Evolutionary conservation across 2,797 vertebrate genomes (phyloP).

Genomic region (Columba guinea): DNA sequence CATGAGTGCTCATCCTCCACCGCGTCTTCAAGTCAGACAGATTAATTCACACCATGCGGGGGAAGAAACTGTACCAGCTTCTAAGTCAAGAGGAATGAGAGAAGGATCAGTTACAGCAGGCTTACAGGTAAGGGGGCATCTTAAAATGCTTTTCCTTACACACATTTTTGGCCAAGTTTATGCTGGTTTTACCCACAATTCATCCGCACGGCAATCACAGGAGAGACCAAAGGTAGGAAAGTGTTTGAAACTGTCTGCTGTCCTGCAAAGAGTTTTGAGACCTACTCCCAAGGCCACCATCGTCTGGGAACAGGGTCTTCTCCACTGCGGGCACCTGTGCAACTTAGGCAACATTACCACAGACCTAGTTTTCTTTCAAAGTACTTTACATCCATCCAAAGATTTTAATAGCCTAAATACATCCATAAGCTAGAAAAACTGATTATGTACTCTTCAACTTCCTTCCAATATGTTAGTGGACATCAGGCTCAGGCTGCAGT

Average conservation of each 20-base stretch:
- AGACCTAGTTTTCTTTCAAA: neutral
- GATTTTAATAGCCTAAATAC: neutral
- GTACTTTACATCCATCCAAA: neutral
- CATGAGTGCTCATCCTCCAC: neutral
- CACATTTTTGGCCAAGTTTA: neutral
- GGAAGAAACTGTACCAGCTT: neutral
- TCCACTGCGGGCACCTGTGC: neutral
- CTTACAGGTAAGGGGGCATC: neutral
- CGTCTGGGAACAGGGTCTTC: neutral
- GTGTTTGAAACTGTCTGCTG: neutral
- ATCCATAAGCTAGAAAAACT: neutral
- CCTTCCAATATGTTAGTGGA: neutral
- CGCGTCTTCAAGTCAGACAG: neutral
- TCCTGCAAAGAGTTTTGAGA: neutral
- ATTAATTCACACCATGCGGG: rapidly evolving
- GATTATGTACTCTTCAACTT: neutral
- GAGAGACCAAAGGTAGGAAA: neutral
- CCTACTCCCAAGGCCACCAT: neutral
- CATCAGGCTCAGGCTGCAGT: neutral
- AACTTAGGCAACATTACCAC: neutral
- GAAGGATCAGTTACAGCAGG: neutral
- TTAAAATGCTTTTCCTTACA: neutral
- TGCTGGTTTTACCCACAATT: neutral
- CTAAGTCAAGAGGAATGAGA: neutral
- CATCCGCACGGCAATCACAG: neutral